Conservation (phyloP, 2,888 invertebrate species). For the Sipunculus nudus region DNA sequence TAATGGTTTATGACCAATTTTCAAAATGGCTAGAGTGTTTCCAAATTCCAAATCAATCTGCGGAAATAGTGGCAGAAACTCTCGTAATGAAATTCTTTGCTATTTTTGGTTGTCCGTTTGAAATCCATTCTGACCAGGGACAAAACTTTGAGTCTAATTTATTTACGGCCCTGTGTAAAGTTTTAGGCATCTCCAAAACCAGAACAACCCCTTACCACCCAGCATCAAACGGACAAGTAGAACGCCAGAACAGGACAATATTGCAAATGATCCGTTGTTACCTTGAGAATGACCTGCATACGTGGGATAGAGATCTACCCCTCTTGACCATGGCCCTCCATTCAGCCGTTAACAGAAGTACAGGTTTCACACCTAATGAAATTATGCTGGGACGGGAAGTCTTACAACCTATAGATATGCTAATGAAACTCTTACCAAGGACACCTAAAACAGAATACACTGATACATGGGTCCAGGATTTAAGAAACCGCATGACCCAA, state of each 20-base stretch:
- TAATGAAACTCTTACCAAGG: too few relatives aligned
- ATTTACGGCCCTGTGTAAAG: background rate
- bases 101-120: background rate
- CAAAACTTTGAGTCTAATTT: background rate
- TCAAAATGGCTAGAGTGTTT: background rate
- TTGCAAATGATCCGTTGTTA: too few relatives aligned
- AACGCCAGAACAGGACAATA: conserved; percentile 4
- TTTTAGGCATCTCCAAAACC: background rate
- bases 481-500: too few relatives aligned
- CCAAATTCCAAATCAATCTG: background rate
- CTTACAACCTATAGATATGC: background rate
- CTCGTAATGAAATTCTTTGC: background rate
- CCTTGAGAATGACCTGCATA: too few relatives aligned
- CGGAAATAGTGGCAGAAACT: background rate
- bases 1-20: background rate
- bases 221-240: background rate
- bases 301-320: background rate
- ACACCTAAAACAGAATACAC: too few relatives aligned
- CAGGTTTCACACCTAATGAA: background rate
- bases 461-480: too few relatives aligned
- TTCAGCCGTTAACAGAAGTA: background rate
- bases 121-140: background rate
- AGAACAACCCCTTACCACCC: background rate
- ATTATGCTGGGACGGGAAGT: conserved; percentile 1
- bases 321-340: background rate